Evolutionary conservation across 2,888 invertebrate genomes (phyloP).

Genomic region (Chirona hameri): DNA sequence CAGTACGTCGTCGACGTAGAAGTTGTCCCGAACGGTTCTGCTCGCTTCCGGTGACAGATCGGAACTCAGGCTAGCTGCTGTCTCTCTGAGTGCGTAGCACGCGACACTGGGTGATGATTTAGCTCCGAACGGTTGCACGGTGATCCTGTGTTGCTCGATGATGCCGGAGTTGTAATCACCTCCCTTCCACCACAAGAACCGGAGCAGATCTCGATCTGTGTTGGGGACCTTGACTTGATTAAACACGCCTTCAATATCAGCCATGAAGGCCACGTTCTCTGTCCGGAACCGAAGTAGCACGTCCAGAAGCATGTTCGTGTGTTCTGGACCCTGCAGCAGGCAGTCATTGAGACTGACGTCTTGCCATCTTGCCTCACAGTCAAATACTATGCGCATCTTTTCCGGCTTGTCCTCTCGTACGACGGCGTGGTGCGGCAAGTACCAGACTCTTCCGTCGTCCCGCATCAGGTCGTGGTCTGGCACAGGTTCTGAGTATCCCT

Average conservation of each 20-base stretch:
- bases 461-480: too few relatives aligned
- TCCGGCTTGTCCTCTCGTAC: too few relatives aligned
- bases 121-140: slow-evolving; percentile 8
- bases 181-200: background rate
- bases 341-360: too few relatives aligned
- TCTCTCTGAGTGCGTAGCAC: background rate
- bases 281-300: background rate
- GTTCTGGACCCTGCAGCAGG: too few relatives aligned
- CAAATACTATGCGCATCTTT: too few relatives aligned
- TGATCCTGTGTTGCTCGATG: background rate
- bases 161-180: background rate
- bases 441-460: too few relatives aligned
- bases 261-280: background rate
- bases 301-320: too few relatives aligned
- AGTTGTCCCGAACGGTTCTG: background rate
- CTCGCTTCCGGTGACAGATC: too few relatives aligned
- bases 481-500: too few relatives aligned
- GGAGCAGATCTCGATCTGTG: background rate
- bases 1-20: background rate
- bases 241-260: background rate
- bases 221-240: background rate
- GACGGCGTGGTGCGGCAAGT: too few relatives aligned
- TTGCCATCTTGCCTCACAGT: too few relatives aligned
- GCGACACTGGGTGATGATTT: slow-evolving; percentile 4
- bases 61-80: too few relatives aligned